These are phyloP conservation scores for Xyliphius kryptos DNA, from an alignment of 2,113 vertebrate genomes.

Conservation along the genomic window DNA sequence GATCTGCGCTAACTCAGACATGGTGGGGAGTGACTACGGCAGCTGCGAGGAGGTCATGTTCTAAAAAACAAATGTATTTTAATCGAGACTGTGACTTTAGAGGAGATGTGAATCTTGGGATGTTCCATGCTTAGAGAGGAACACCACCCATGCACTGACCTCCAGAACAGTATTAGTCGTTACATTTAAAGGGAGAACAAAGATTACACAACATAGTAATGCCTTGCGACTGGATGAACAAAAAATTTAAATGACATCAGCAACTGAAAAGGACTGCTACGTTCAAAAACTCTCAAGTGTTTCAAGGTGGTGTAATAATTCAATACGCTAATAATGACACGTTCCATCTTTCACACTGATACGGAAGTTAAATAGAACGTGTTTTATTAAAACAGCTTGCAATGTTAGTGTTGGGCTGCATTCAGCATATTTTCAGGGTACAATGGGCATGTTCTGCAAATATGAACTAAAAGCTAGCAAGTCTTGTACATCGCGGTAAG, in stretches of 20 bases:
- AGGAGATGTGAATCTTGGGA: constrained; percentile 12
- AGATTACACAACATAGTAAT: background rate
- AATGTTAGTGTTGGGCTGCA: too few species aligned
- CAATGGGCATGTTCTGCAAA: too few species aligned
- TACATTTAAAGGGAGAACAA: constrained; percentile 4
- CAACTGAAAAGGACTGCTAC: background rate
- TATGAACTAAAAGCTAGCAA: too few species aligned
- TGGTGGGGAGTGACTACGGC: constrained; percentile 91
- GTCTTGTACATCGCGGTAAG: too few species aligned
- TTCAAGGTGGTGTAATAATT: too few species aligned
- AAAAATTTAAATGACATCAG: background rate
- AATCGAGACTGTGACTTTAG: background rate
- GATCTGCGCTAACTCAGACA: constrained; percentile 75
- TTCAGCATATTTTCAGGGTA: too few species aligned
- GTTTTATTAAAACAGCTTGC: too few species aligned
- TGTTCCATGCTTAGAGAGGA: constrained; percentile 11
- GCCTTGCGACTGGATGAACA: background rate
- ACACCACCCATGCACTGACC: constrained; percentile 23
- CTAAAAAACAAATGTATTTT: constrained; percentile 48
- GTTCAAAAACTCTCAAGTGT: too few species aligned
- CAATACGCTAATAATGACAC: too few species aligned
- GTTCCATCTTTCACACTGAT: too few species aligned
- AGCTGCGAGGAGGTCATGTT: constrained; percentile 99
- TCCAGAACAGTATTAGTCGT: constrained; percentile 35
- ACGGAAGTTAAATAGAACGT: too few species aligned